Conservation (phyloP, 2,888 invertebrate genomes). For the Stratiomys singularior region DNA sequence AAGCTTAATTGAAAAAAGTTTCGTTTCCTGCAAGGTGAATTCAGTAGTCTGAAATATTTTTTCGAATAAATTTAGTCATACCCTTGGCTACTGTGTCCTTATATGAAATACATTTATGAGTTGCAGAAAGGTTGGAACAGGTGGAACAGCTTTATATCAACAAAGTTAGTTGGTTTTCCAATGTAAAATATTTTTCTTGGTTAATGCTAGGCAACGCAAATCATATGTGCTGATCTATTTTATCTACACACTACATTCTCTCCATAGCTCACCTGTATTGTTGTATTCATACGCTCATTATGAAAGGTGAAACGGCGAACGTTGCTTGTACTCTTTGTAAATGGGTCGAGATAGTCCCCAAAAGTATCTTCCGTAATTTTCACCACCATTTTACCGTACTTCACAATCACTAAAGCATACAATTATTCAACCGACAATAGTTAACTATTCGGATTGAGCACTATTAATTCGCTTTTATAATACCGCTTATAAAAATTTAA, state of each 20-base stretch:
- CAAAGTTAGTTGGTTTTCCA: not conserved
- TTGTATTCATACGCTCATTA: conserved; percentile 57
- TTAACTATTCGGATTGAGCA: not conserved
- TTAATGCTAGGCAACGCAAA: no score
- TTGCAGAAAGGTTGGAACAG: no score
- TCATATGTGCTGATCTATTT: no score
- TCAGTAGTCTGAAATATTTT: no score
- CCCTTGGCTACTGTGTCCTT: no score
- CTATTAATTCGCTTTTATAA: not conserved
- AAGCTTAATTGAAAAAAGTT: no score
- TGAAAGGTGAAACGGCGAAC: conserved; percentile 60
- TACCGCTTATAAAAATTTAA: not conserved
- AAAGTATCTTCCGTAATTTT: conserved; percentile 61
- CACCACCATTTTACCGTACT: conserved; percentile 53
- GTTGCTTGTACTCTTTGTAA: conserved; percentile 56
- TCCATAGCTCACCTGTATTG: conserved; percentile 55
- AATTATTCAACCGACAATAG: not conserved
- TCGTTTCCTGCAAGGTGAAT: no score
- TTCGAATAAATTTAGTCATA: no score
- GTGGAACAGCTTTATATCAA: no score
- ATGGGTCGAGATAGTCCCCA: conserved; percentile 58
- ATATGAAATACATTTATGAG: no score
- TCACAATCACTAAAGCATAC: not conserved
- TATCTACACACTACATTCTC: no score
- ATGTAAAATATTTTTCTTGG: no score